These are phyloP conservation scores for Psephotus haematonotus DNA, from an alignment of 2,113 vertebrate genomes.

Conservation along the genomic window DNA sequence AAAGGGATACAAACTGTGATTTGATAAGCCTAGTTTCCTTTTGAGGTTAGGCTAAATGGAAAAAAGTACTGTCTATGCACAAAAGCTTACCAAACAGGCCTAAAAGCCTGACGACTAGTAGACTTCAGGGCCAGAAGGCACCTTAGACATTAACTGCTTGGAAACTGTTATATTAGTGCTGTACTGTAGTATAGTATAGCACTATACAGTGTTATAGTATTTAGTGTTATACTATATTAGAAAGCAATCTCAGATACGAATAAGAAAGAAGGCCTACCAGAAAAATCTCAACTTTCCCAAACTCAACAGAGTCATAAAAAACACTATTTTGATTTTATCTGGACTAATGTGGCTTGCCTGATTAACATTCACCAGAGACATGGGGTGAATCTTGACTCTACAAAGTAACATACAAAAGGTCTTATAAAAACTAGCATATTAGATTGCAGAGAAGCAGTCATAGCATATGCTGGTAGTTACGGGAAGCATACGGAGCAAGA, in stretches of 20 bases:
- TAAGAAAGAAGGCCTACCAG: background rate
- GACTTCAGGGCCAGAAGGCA: background rate
- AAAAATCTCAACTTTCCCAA: background rate
- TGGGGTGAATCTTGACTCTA: background rate
- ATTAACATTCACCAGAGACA: background rate
- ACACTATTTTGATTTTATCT: background rate
- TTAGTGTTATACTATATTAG: background rate
- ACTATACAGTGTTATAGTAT: background rate
- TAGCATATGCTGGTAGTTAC: rapidly evolving
- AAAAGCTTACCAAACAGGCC: background rate
- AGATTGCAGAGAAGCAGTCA: background rate
- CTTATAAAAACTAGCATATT: background rate
- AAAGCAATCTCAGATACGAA: background rate
- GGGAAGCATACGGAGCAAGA: background rate
- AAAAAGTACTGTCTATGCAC: background rate
- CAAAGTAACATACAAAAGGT: background rate
- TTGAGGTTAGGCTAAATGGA: background rate
- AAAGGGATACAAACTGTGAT: background rate
- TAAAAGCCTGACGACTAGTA: background rate
- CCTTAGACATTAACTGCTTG: background rate
- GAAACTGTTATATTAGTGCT: background rate
- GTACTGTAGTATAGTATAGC: background rate
- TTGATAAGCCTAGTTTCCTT: background rate
- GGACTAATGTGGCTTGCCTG: background rate
- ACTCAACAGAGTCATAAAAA: background rate